phyloP scores from a whole-genome alignment of 2,888 invertebrate species.

The Oscheius sp. region DNA sequence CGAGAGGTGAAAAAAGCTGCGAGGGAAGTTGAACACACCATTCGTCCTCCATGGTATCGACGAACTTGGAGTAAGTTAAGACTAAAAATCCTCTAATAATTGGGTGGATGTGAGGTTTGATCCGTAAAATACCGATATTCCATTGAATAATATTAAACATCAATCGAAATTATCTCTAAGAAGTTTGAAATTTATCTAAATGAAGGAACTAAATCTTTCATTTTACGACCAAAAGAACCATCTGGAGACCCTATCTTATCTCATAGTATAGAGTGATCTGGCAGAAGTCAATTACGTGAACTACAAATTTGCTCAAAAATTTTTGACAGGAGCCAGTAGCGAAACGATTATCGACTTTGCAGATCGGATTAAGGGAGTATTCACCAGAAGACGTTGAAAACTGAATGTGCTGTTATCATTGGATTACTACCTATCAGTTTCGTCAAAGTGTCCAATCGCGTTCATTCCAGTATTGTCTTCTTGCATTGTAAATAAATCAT shows the following conservation, averaged over 20 bases:
- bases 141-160: no score
- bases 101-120: no score
- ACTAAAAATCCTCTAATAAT: no score
- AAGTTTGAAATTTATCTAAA: no score
- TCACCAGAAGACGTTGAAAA: conserved; percentile 33
- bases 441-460: conserved; percentile 1
- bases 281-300: no score
- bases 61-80: conserved; percentile 45
- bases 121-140: no score
- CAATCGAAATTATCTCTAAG: no score
- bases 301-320: no score
- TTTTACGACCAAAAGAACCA: no score
- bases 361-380: conserved; percentile 43
- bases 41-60: conserved; percentile 52
- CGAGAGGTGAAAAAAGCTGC: conserved; percentile 40
- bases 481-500: conserved; percentile 4
- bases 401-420: conserved; percentile 4
- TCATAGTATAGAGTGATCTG: no score
- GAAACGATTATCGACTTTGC: conserved; percentile 21
- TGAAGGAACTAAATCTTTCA: no score
- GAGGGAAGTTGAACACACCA: conserved; percentile 40
- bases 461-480: not conserved
- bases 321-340: not conserved
- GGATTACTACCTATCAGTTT: conserved; percentile 24
- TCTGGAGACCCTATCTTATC: no score